Base-by-base conservation (phyloP, 1,140 invertebrate genomes). In the Plectus sambesii region DNA sequence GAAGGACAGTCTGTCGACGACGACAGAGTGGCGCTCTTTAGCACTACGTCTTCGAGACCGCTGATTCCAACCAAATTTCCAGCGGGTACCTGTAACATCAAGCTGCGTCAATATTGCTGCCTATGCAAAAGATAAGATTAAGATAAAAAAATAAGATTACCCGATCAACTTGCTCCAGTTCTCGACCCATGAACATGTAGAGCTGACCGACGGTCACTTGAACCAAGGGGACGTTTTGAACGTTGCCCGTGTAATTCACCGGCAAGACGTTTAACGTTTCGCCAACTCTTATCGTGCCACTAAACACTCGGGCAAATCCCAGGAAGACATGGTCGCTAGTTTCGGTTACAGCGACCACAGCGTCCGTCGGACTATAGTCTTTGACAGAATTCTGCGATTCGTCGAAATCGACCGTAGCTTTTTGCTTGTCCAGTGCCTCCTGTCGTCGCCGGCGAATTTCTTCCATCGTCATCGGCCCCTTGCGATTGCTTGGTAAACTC, bases 21-120 rank as follows among this genome's bases (percentile, higher is more conserved):
- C 8, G 85, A 85, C n/a, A 97, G 68, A 0, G 89, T 94, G 0
- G 84, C 88, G 9, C 85, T 87, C 72, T 92, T 89, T 0, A 93
- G 71, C 9, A 88, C 78, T 62, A 85, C 79, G 1, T 86, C 79
- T 60, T 92, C 83, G 44, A 97, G n/a, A n/a, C n/a, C n/a, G n/a
- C n/a, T n/a, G n/a, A n/a, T n/a, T n/a, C n/a, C n/a, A n/a, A 87
- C 77, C 45, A 97, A 82, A 70, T 88, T 89, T 5, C 92, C 92
- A 46, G 87, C 84, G 15, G 82, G n/a, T n/a, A n/a, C n/a, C n/a
- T n/a, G n/a, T n/a, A n/a, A n/a, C n/a, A n/a, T n/a, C n/a, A n/a
- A n/a, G n/a, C n/a, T n/a, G n/a, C n/a, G n/a, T n/a, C n/a, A n/a
- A n/a, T n/a, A n/a, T n/a, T n/a, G n/a, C n/a, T n/a, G n/a, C n/a